A percentile compares a stretch with the other conserved stretches of the same genome.
Conservation (phyloP, 2,888 invertebrate species). For the Rhorus exstirpatorius region DNA sequence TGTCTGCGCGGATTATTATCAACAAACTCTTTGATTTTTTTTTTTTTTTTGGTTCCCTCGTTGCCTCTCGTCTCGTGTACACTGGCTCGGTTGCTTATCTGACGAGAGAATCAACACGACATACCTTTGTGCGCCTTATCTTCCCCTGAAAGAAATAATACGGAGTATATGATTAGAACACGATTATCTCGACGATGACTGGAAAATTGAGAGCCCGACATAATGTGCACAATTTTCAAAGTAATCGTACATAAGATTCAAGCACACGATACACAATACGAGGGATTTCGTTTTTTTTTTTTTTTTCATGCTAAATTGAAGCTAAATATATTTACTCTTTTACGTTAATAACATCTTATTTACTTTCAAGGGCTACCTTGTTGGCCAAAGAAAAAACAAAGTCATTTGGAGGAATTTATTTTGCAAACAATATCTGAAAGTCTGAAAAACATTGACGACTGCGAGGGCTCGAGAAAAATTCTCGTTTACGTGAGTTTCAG, state of each 20-base stretch:
- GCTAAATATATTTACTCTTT: too few relatives aligned
- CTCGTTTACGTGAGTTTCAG: too few relatives aligned
- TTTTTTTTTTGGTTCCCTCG: constrained; percentile 7
- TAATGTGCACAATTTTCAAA: constrained; percentile 9
- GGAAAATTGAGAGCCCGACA: constrained; percentile 6
- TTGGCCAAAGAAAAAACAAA: too few relatives aligned
- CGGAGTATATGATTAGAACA: constrained; percentile 44
- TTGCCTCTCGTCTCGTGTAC: constrained; percentile 12
- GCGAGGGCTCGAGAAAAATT: too few relatives aligned
- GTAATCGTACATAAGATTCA: neutral
- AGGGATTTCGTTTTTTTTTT: neutral
- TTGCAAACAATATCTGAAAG: too few relatives aligned
- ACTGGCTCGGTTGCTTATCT: constrained; percentile 50
- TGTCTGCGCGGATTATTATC: constrained; percentile 21
- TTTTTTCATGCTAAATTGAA: too few relatives aligned
- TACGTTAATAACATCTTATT: too few relatives aligned
- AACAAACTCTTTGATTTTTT: constrained; percentile 29
- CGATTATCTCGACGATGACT: constrained; percentile 27
- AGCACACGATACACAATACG: neutral
- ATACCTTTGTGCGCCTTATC: constrained; percentile 50
- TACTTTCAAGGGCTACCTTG: too few relatives aligned
- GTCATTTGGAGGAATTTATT: too few relatives aligned
- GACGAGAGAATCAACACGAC: constrained; percentile 51
- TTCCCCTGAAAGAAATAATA: constrained; percentile 65
- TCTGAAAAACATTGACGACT: too few relatives aligned